phyloP scores from a whole-genome alignment of 1,140 invertebrate species.

The Drosophila ambigua region DNA sequence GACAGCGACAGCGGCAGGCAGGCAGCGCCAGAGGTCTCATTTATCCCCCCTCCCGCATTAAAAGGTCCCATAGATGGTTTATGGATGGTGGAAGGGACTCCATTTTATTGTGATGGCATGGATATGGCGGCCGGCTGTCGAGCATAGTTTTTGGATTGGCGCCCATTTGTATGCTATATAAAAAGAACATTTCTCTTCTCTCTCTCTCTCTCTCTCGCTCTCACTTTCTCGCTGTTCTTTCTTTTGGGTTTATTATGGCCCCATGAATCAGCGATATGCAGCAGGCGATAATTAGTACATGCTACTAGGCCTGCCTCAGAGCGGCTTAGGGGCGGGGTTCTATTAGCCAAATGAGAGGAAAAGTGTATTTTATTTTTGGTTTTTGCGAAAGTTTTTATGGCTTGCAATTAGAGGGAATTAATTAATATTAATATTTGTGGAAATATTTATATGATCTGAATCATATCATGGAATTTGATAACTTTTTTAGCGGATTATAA shows the following conservation, averaged over 20 bases:
- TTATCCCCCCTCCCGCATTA: too few species aligned
- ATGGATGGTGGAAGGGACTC: too few species aligned
- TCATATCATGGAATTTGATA: too few species aligned
- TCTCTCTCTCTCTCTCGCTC: conserved; percentile 12
- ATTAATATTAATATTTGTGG: not conserved
- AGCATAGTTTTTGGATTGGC: conserved; percentile 40
- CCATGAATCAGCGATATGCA: conserved; percentile 52
- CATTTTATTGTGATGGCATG: not conserved
- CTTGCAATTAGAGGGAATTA: conserved; percentile 4
- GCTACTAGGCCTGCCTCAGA: not conserved
- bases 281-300: conserved; percentile 37
- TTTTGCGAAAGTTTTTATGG: conserved; percentile 31
- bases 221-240: conserved; percentile 13
- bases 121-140: too few species aligned
- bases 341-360: conserved; percentile 13
- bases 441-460: too few species aligned
- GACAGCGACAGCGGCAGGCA: conserved; percentile 22
- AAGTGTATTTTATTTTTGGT: conserved; percentile 11
- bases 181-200: conserved; percentile 51
- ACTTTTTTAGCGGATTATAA: not conserved
- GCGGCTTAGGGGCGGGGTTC: not conserved
- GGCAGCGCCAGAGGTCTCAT: too few species aligned
- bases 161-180: conserved; percentile 68
- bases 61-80: too few species aligned
- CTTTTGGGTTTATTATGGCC: conserved; percentile 21